Evolutionary conservation across 2,797 vertebrate genomes (phyloP), one percentile per base, ranked within the genome.

Genomic region (Rachycentron canadum): DNA sequence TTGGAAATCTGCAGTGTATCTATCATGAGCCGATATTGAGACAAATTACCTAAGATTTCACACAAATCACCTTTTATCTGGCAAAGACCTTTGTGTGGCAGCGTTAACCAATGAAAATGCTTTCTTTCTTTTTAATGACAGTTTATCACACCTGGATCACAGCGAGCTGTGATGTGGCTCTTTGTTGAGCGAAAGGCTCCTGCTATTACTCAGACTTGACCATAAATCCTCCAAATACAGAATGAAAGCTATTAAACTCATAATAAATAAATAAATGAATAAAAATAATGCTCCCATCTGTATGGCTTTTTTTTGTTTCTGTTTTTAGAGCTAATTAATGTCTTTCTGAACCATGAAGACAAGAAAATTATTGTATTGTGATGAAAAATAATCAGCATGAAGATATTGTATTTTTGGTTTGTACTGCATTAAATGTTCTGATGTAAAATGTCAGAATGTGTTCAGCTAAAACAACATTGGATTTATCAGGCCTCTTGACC

Each of bases 1-100:
- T 77, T 73, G 70, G 43, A 87, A 78, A 82, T 76, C 79, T 69
- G 67, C 59, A 61, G 30, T 38, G 55, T 64, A 59, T 92, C 91
- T 89, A 78, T 84, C 81, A 63, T 64, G 59, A 61, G 81, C 59
- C 71, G 80, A 85, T 66, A 34, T 61, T 64, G 61, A 59, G 59
- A 67, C 56, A 79, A 79, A 73, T 68, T 19, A 65, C 59, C 63
- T 28, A 40, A 58, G 68, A 76, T 84, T 80, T 88, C 53, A 60
- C 61, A 79, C 19, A 56, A 58, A 83, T 76, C 47, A 58, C 43
- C 28, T 68, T 59, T 76, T 50, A 84, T 78, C 74, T 75, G 69
- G 79, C 73, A 61, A 36, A 62, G 53, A 64, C 41, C 60, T 75
- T 11, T 65, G 56, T 11, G 4, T 47, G 28, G 34, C 50, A 13